phyloP scores from a whole-genome alignment of 1,140 invertebrate species.

The Caenorhabditis tropicalis region DNA sequence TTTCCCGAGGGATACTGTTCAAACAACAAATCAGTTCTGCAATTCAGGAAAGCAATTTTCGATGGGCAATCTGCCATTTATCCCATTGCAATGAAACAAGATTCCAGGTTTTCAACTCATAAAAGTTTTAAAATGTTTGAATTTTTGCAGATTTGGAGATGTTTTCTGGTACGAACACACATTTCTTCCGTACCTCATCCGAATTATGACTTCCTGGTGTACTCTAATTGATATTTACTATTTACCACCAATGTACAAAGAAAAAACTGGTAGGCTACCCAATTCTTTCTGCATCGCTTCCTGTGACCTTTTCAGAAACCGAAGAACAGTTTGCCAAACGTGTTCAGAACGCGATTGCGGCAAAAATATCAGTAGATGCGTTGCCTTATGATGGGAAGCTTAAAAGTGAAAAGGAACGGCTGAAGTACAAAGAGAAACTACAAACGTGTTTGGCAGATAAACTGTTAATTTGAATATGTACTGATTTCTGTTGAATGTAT shows the following conservation, averaged over 20 bases:
- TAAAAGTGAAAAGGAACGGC: conserved; percentile 40
- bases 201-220: conserved; percentile 51
- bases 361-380: conserved; percentile 26
- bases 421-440: conserved; percentile 39
- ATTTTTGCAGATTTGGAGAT: conserved; percentile 52
- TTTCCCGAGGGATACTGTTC: conserved; percentile 58
- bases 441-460: conserved; percentile 10
- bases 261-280: background rate
- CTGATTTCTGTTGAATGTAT: background rate
- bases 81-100: conserved; percentile 55
- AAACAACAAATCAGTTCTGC: conserved; percentile 54
- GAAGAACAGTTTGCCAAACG: conserved; percentile 47
- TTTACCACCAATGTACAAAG: conserved; percentile 49
- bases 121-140: background rate
- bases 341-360: conserved; percentile 48
- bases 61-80: conserved; percentile 48
- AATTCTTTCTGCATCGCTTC: background rate
- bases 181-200: conserved; percentile 46
- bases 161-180: conserved; percentile 55
- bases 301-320: conserved; percentile 12
- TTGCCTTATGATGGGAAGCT: conserved; percentile 15
- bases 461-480: background rate
- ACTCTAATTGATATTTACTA: conserved; percentile 47
- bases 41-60: conserved; percentile 57
- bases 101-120: conserved; percentile 33